phyloP scores from a whole-genome alignment of 2,888 invertebrate species.

The Encarsia formosa region DNA sequence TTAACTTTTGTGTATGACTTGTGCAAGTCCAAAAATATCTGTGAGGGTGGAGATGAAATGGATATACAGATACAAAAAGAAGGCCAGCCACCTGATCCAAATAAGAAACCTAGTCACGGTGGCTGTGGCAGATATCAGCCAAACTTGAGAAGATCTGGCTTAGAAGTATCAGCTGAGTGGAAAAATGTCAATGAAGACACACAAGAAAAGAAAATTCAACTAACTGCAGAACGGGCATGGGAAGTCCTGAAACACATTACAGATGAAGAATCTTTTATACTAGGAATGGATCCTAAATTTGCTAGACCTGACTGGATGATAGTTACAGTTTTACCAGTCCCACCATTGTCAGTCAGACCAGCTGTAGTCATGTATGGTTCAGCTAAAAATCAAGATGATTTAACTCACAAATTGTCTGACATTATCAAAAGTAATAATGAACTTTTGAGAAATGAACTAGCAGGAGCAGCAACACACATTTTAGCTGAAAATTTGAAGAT shows the following conservation, averaged over 20 bases:
- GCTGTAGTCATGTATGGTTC: conserved; percentile 99
- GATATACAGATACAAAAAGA: conserved; percentile 81
- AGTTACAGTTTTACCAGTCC: conserved; percentile 93
- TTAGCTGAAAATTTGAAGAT: conserved; percentile 95
- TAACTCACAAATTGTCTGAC: conserved; percentile 97
- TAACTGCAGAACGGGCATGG: conserved; percentile 94
- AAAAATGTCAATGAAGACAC: conserved; percentile 97
- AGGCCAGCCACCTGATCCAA: conserved; percentile 57
- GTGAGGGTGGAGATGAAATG: conserved; percentile 98
- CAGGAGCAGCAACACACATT: conserved; percentile 96
- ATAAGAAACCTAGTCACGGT: conserved; percentile 73
- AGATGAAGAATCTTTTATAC: conserved; percentile 93
- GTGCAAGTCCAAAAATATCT: conserved; percentile 96
- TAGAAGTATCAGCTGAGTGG: conserved; percentile 97
- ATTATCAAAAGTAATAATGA: conserved; percentile 99
- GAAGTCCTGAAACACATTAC: conserved; percentile 94
- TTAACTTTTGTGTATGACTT: conserved; percentile 94
- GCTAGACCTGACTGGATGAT: conserved; percentile 99
- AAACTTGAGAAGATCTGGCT: conserved; percentile 79
- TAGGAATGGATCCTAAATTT: conserved; percentile 95
- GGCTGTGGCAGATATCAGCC: conserved; percentile 99
- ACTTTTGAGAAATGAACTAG: conserved; percentile 87
- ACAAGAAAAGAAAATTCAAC: conserved; percentile 89
- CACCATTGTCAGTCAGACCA: conserved; percentile 92
- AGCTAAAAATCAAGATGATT: conserved; percentile 96